These are phyloP conservation scores for Triplophysa bombifrons DNA, from an alignment of 2,797 vertebrate genomes.

Conservation along the genomic window DNA sequence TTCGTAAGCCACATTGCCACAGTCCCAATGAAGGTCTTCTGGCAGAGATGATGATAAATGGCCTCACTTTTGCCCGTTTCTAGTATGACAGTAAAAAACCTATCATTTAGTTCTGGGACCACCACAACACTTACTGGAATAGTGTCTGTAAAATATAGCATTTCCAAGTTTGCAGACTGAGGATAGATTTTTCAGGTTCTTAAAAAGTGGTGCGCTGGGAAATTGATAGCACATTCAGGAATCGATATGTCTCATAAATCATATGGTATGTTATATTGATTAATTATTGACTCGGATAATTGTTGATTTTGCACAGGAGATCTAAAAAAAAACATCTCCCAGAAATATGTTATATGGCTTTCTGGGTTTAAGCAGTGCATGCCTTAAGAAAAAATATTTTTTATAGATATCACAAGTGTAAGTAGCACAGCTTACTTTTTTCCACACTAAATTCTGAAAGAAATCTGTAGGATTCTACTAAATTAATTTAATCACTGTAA, in stretches of 20 bases:
- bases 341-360: neutral
- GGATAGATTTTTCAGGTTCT: neutral
- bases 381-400: neutral
- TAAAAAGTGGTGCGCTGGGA: neutral
- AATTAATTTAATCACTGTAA: neutral
- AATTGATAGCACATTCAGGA: neutral
- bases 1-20: neutral
- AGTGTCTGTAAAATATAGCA: neutral
- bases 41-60: constrained; percentile 6
- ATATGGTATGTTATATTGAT: neutral
- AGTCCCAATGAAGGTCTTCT: constrained; percentile 5
- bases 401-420: neutral
- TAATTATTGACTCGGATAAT: neutral
- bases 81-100: constrained; percentile 14
- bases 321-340: neutral
- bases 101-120: neutral
- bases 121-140: neutral
- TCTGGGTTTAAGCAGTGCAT: neutral
- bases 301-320: neutral
- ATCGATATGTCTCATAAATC: neutral
- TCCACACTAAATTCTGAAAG: neutral
- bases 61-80: neutral
- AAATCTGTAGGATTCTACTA: neutral
- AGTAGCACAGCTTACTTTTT: too few species aligned
- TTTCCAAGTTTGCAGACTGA: neutral